Conservation (phyloP, 53 echinoderm and acorn worm species). For the Hippasteria phrygiana region DNA sequence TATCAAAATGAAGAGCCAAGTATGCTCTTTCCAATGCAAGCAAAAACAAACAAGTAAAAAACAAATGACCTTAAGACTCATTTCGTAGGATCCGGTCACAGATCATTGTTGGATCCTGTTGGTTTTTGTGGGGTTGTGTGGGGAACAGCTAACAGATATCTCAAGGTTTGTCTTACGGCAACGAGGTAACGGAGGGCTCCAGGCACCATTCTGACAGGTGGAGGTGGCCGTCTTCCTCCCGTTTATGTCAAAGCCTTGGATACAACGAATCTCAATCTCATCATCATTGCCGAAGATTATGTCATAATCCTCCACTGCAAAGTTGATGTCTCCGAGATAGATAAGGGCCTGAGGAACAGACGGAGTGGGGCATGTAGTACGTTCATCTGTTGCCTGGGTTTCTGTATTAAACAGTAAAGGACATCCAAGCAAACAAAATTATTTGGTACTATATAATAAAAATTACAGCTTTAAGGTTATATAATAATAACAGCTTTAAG, state of each 20-base stretch:
- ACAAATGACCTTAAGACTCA: too few relatives aligned
- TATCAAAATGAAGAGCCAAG: too few relatives aligned
- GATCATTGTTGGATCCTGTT: too few relatives aligned
- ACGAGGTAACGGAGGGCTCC: neutral
- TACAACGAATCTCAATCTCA: neutral
- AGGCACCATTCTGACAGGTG: neutral
- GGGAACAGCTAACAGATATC: too few relatives aligned
- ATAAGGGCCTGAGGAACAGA: neutral
- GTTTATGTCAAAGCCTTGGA: neutral
- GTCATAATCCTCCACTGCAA: neutral
- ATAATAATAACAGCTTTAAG: too few relatives aligned
- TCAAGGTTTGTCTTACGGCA: slow-evolving; percentile 11
- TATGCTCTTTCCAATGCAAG: too few relatives aligned
- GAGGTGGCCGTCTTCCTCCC: neutral
- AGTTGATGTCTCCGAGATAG: neutral
- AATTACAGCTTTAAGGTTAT: neutral
- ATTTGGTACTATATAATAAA: neutral
- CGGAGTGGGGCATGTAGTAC: neutral
- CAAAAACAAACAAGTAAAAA: too few relatives aligned
- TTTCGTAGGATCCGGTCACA: too few relatives aligned
- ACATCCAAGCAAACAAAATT: neutral
- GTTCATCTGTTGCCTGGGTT: neutral
- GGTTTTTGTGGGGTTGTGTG: too few relatives aligned
- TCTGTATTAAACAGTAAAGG: neutral
- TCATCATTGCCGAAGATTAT: neutral